Evolutionary conservation across 2,797 vertebrate genomes (phyloP), one percentile per base, ranked within the genome.

Genomic region (Chloroceryle amazona): DNA sequence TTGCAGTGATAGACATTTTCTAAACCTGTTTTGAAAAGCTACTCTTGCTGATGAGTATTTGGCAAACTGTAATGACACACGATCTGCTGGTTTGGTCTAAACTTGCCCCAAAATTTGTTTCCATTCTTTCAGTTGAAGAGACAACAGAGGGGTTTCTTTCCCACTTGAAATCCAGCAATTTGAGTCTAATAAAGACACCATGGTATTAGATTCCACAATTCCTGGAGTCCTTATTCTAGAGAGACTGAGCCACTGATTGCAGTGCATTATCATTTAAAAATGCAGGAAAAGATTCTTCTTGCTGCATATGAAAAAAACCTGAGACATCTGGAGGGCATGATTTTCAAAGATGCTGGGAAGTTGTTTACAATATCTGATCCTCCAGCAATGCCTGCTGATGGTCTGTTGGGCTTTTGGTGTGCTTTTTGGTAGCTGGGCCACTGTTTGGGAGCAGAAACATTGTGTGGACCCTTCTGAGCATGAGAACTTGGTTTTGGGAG

Each of bases 371-470:
- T 78, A 16, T 22, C 16, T 61, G 52, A 58, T 52, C 42, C 37
- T 80, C 11, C 19, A 51, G 25, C 49, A 28, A 2, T 8, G 16
- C 31, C 23, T 15, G 8, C 39, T 52, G 68, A 17, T 62, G 19
- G 37, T 20, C n/a, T 47, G 1, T 49, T 44, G 57, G 37, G 63
- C 63, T 35, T 63, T 70, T 3, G 3, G 37, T 11, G 4, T 12
- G 37, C 22, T 70, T 20, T 33, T 15, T 52, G 44, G 51, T 44
- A 70, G 57, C 63, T 46, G 51, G 37, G 51, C 29, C 15, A 10
- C 29, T 0, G 1, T 46, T 52, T 14, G 46, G 51, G 39, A 63
- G 37, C 68, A 29, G 29, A 26, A 74, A 25, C 0, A 0, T 41
- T 42, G 29, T 25, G 28, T 68, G 47, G 49, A 58, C 29, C 14